Base-by-base conservation (phyloP, 2,113 vertebrate genomes). In the Prolemur simus region DNA sequence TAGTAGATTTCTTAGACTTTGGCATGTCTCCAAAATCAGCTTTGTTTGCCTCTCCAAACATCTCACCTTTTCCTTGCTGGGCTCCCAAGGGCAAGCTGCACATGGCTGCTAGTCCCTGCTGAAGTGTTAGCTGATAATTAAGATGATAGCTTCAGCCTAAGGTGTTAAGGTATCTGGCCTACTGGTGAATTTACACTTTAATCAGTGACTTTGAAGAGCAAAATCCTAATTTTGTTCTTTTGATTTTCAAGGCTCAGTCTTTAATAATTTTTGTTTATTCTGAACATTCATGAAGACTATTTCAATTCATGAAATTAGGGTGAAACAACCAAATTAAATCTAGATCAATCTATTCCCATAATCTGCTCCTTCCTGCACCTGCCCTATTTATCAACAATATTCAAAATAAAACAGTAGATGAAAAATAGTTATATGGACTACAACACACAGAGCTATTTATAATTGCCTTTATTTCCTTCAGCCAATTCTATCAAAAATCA, bases 71-170 rank as follows among this genome's bases (percentile, higher is more conserved):
- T 71, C 14, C 27, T 64, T 76, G n/a, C 82, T 81, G 29, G 29
- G 4, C 17, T 85, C 66, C 20, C 27, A 58, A 77, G 27, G 27
- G 42, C 42, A 84, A 56, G 12, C 4, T 87, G 21, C 37, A 83
- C 12, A 68, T 4, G 5, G 17, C 32, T 95, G 15, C 49, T 80
- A 71, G 58, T 63, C 34, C 60, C n/a, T 64, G 21, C 74, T 60
- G 13, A 60, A 39, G 66, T 52, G 47, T 82, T 52, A 94, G 47
- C 45, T 89, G 54, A 89, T 78, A 92, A 97, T 89, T 82, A 86
- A 82, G 66, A 77, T 68, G 60, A 83, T 58, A 89, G 29, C 80
- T 87, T 32, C 89, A 94, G 47, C 25, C 13, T 27, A 69, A 52
- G 27, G 37, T 85, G 86, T 81, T 90, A 92, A 92, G 17, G 27